Evolutionary conservation across 2,888 invertebrate genomes (phyloP), one percentile per base, ranked within the genome.

Genomic region (Lithodes maja): DNA sequence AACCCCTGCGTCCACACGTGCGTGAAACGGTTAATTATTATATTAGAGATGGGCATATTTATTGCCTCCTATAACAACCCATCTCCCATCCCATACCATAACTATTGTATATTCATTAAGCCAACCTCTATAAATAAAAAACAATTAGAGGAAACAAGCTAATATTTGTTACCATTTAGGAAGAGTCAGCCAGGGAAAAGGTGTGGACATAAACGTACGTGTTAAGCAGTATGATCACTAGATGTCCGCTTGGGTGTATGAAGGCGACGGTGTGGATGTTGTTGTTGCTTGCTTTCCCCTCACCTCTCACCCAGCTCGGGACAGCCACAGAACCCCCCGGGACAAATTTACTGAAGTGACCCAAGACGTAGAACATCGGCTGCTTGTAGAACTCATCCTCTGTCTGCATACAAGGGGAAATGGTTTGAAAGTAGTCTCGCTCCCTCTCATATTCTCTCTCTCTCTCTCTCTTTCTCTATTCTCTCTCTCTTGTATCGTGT

Each of bases 341-440:
- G 1, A 93, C 90, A 86, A 93, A 93, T 89, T 93, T 93, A 54
- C 93, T 93, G 92, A 95, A 95, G 93, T 95, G 95, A 0, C 94
- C 95, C 93, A 95, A 92, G 0, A 94, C 94, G 92, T 95, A 95
- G 92, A 93, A 95, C 94, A 94, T 95, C 1, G 95, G 95, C 92
- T 95, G 95, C 92, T 95, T 95, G 93, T 95, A 95, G 92, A 95
- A 95, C 69, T 81, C 83, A 54, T 84, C 84, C n/a, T 33, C 49
- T 5, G 69, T 68, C 88, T 88, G 52, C 0, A 49, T 1, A n/a
- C 78, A 74, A 5, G 74, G 33, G 74, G 74, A 12, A 33, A n/a
- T 9, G 61, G 61, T 5, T 61, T 5, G 61, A 12, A 12, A 61
- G 33, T 33, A 33, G 33, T 33, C 33, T 33, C 33, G 33, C 33